Conservation (phyloP, 1,140 invertebrate genomes). For the Diachasma alloeum region DNA sequence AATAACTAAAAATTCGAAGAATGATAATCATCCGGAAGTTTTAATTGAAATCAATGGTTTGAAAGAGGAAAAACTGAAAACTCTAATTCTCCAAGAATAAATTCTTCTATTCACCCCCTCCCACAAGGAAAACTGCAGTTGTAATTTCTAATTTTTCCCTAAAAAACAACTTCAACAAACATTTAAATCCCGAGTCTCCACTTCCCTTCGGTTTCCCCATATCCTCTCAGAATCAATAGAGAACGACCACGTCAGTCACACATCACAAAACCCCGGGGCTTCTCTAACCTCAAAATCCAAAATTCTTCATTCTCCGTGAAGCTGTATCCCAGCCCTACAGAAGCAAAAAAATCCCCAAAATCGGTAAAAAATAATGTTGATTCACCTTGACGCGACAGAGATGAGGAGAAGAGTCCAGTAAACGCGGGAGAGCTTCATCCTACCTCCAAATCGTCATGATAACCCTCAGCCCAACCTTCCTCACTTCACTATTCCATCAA, state of each 20-base stretch:
- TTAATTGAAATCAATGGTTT: too few relatives aligned
- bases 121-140: too few relatives aligned
- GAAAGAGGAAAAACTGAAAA: too few relatives aligned
- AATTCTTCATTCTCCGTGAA: background rate
- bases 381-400: constrained; percentile 67
- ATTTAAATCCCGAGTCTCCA: background rate
- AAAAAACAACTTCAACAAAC: background rate
- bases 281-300: background rate
- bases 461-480: constrained; percentile 6
- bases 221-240: background rate
- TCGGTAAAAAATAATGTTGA: background rate
- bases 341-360: background rate
- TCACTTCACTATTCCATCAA: background rate
- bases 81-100: too few relatives aligned
- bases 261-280: background rate
- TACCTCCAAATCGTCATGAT: constrained; percentile 43
- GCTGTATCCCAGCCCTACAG: too few relatives aligned
- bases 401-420: constrained; percentile 69
- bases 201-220: background rate
- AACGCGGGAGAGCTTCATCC: constrained; percentile 68
- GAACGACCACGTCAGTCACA: constrained; percentile 2
- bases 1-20: too few relatives aligned
- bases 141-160: too few relatives aligned
- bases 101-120: too few relatives aligned
- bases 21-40: too few relatives aligned